A percentile compares a stretch with the other conserved stretches of the same genome.
phyloP scores from a whole-genome alignment of 2,113 vertebrate genomes.

The Protobothrops mucrosquamatus region DNA sequence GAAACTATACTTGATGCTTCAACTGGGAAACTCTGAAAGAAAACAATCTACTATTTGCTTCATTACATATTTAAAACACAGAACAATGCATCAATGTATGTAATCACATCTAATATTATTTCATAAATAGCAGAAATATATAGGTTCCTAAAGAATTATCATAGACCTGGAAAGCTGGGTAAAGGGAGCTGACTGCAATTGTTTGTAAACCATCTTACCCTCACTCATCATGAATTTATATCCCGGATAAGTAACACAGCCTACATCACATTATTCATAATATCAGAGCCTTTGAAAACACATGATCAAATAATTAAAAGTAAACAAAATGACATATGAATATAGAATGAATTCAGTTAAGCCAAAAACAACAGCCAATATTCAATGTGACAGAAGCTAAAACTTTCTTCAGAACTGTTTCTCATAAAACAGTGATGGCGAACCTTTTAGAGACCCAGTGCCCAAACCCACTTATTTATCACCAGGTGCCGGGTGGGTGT shows the following conservation, averaged over 20 bases:
- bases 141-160: neutral
- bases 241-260: neutral
- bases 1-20: neutral
- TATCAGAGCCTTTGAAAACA: neutral
- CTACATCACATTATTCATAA: neutral
- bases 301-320: neutral
- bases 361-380: neutral
- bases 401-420: neutral
- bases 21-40: neutral
- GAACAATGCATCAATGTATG: neutral
- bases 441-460: no score
- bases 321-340: neutral
- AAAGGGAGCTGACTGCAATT: neutral
- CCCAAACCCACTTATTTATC: no score
- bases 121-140: neutral
- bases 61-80: neutral
- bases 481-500: no score
- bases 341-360: neutral
- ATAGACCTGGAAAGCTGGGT: neutral
- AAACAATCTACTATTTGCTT: neutral
- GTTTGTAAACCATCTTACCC: neutral
- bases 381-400: neutral
- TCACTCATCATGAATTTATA: neutral
- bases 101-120: neutral
- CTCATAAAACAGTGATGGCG: neutral